phyloP scores from a whole-genome alignment of 2,888 invertebrate genomes.

The Patella depressa region DNA sequence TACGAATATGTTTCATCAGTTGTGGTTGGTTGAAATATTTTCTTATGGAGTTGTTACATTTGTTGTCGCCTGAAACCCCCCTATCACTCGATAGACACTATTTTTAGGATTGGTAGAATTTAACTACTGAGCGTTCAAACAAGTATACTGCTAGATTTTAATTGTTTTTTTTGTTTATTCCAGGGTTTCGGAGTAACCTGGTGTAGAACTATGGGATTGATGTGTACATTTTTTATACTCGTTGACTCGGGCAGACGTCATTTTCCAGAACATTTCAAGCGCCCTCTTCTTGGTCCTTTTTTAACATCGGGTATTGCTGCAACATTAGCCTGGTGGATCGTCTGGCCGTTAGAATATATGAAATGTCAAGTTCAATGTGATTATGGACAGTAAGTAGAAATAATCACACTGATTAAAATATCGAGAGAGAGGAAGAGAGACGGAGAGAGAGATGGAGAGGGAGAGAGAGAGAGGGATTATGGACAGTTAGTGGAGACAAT shows the following conservation, averaged over 20 bases:
- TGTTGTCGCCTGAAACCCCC: too few relatives aligned
- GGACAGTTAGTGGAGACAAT: too few relatives aligned
- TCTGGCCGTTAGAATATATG: constrained; percentile 70
- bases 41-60: too few relatives aligned
- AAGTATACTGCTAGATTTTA: neutral
- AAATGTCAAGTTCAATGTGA: constrained; percentile 68
- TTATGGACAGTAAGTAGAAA: constrained; percentile 60
- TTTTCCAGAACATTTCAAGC: constrained; percentile 64
- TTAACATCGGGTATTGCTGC: constrained; percentile 66
- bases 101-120: too few relatives aligned
- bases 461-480: constrained; percentile 59
- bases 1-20: too few relatives aligned
- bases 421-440: constrained; percentile 56
- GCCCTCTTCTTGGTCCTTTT: constrained; percentile 66
- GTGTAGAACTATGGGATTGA: constrained; percentile 64
- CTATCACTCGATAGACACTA: too few relatives aligned
- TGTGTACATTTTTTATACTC: constrained; percentile 67
- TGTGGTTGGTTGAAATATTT: too few relatives aligned
- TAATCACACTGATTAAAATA: constrained; percentile 30
- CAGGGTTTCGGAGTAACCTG: constrained; percentile 69
- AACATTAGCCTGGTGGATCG: constrained; percentile 68
- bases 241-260: constrained; percentile 66
- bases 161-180: constrained; percentile 19
- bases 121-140: too few relatives aligned
- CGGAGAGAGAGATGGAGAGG: constrained; percentile 51